Evolutionary conservation across 2,113 vertebrate genomes (phyloP), one percentile per base, ranked within the genome.

Genomic region (Dasyurus viverrinus): DNA sequence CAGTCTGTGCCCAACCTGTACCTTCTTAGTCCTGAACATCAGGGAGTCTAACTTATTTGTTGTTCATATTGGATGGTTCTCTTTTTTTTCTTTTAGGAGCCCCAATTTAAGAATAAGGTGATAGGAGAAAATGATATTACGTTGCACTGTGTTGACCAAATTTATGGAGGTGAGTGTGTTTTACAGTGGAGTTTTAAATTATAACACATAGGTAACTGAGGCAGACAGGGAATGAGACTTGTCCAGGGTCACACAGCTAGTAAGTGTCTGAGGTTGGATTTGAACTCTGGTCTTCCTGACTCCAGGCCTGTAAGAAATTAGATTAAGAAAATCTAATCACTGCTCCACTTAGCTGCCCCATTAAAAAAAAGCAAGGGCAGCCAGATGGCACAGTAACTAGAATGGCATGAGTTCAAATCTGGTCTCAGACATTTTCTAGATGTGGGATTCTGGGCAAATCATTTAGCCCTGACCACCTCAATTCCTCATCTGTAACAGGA

Each of bases 101-200:
- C 97, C 53, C 98, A 98, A 12, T 99, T 99, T 98, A 99, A 98
- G 98, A 99, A 99, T 98, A 99, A 99, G 95, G 98, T 99, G 19
- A 97, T 99, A 96, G 99, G 99, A 97, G 99, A 99, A 98, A 99
- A 99, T 97, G 99, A 99, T 94, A 99, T 99, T 97, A 99, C 99
- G 36, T 98, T 99, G n/a, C 99, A 99, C 93, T 99, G 99, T 68
- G 98, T 99, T 94, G 99, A 99, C 97, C 98, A 99, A 94, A 99
- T 99, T 95, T 99, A 98, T 97, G 99, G 99, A 98, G 99, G 99
- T 99, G 98, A 93, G 98, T 96, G 90, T 95, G 89, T 96, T 89
- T 96, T 52, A 1, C n/a, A 2, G 24, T 42, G 76, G 53, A 50
- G 46, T 90, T 90, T 90, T 50, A 50, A 50, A 2, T 0, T 30